A percentile compares a stretch with the other conserved stretches of the same genome.
Evolutionary conservation across 2,888 invertebrate genomes (phyloP).

Genomic region (Petrophora chlorosata): DNA sequence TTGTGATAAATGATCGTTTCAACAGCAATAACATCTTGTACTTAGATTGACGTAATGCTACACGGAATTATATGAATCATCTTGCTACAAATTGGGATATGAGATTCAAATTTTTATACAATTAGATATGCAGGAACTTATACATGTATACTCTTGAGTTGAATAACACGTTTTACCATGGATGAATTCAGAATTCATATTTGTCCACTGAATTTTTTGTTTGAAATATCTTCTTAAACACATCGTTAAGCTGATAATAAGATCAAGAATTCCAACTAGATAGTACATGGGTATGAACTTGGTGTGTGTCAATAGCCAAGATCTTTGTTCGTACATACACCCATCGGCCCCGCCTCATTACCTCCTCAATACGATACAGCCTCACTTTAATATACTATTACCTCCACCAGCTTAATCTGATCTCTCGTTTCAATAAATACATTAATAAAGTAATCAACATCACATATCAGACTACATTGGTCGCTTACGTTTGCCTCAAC

Average conservation of each 20-base stretch:
- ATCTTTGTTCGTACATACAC: conserved; percentile 73
- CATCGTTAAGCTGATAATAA: conserved; percentile 60
- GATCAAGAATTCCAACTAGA: conserved; percentile 60
- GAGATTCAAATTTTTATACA: conserved; percentile 75
- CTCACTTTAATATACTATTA: conserved; percentile 67
- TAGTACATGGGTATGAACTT: conserved; percentile 51
- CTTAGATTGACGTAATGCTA: conserved; percentile 66
- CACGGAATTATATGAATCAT: conserved; percentile 71
- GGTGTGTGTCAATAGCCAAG: conserved; percentile 66
- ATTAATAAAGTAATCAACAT: conserved; percentile 72
- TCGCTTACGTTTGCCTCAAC: conserved; percentile 49
- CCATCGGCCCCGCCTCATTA: conserved; percentile 78
- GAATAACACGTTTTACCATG: conserved; percentile 27
- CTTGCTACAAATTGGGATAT: conserved; percentile 69
- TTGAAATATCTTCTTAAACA: conserved; percentile 45
- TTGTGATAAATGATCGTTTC: conserved; percentile 38
- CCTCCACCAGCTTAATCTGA: conserved; percentile 64
- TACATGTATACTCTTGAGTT: conserved; percentile 48
- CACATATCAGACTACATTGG: conserved; percentile 71
- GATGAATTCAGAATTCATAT: conserved; percentile 20
- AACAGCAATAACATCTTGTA: conserved; percentile 49
- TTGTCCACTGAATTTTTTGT: conserved; percentile 39
- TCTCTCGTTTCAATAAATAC: conserved; percentile 73
- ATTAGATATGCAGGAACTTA: conserved; percentile 68
- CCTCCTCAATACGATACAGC: conserved; percentile 72